Conservation (phyloP, 2,888 invertebrate species). For the Graphium colonna region DNA sequence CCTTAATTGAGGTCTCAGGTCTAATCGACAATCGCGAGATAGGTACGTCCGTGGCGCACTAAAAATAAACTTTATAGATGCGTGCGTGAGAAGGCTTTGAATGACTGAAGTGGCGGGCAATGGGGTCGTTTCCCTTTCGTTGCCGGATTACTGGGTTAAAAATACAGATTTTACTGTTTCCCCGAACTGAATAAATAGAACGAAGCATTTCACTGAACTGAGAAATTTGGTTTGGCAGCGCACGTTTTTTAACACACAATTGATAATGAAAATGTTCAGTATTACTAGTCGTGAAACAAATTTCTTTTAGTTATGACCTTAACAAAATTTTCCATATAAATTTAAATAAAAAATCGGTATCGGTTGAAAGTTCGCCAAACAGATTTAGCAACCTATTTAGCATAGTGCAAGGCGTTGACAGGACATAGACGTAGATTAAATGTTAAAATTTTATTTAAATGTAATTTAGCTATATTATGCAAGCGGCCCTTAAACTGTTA, state of each 20-base stretch:
- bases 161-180: neutral
- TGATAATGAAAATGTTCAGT: neutral
- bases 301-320: neutral
- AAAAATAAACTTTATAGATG: constrained; percentile 71
- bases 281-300: constrained; percentile 1
- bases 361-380: too few species aligned
- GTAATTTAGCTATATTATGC: too few species aligned
- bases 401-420: too few species aligned
- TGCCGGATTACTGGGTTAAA: constrained; percentile 55
- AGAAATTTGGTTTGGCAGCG: too few species aligned
- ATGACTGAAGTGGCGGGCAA: constrained; percentile 54
- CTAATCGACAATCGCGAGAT: constrained; percentile 66
- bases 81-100: constrained; percentile 65
- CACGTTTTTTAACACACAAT: too few species aligned
- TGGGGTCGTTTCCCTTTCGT: constrained; percentile 71
- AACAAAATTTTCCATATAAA: too few species aligned
- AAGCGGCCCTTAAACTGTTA: too few species aligned
- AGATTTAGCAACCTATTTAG: too few species aligned
- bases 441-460: too few species aligned
- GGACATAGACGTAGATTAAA: too few species aligned
- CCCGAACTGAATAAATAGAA: constrained; percentile 19
- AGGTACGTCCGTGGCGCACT: constrained; percentile 55
- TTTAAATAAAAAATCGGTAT: too few species aligned
- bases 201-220: neutral
- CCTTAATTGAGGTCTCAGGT: constrained; percentile 60